A percentile compares a stretch with the other conserved stretches of the same genome.
Conservation (phyloP, 2,888 invertebrate species). For the Netelia fuscicornis region DNA sequence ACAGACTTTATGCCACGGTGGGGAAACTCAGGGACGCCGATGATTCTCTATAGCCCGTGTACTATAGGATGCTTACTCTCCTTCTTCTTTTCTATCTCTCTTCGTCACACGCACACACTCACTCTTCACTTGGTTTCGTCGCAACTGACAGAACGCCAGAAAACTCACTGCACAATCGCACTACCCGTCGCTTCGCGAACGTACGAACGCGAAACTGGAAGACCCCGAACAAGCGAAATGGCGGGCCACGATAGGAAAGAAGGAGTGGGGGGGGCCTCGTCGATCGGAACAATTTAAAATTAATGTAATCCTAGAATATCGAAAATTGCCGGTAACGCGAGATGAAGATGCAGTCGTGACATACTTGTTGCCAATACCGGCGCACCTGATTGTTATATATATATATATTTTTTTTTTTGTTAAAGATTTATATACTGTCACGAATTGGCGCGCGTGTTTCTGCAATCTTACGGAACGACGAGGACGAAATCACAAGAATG, state of each 20-base stretch:
- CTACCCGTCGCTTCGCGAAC: too few species aligned
- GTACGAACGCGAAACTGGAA: background rate
- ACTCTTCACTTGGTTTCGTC: slow-evolving; percentile 2
- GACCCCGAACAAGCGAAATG: background rate
- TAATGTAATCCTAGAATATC: background rate
- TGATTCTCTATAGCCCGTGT: slow-evolving; percentile 1
- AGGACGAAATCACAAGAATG: too few species aligned
- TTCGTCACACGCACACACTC: background rate
- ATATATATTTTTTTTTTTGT: background rate
- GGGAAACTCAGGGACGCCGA: background rate
- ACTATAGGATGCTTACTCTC: background rate
- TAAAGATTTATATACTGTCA: background rate
- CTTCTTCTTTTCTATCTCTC: slow-evolving; percentile 10
- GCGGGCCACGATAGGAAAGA: slow-evolving; percentile 8
- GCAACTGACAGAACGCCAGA: background rate
- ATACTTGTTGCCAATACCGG: slow-evolving; percentile 47
- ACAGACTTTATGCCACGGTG: slow-evolving; percentile 6
- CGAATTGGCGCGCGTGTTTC: background rate
- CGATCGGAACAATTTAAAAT: background rate
- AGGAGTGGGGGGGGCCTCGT: background rate
- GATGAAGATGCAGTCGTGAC: slow-evolving; percentile 14
- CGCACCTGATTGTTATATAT: too few species aligned
- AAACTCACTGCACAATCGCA: background rate
- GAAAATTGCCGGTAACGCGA: slow-evolving; percentile 20
- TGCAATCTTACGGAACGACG: too few species aligned